Base-by-base conservation (phyloP, 2,113 vertebrate species). In the Sorex fumeus region DNA sequence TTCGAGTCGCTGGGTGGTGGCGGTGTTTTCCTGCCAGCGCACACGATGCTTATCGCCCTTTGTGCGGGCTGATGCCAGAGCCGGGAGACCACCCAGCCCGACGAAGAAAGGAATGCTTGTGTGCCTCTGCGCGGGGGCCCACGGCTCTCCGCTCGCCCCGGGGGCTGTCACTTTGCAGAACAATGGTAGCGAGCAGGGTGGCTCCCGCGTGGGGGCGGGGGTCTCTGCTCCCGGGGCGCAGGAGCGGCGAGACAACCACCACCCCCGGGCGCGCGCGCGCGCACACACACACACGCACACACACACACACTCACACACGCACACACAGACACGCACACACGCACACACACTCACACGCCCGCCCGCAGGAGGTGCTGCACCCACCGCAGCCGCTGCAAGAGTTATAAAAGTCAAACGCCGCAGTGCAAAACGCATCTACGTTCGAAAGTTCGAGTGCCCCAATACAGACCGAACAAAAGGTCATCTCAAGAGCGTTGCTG, bases 31-130 rank as follows among this genome's bases (percentile, higher is more conserved):
- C 91, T 84, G 91, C 93, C 8, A 74, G 93, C 62, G 86, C 79
- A 84, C 91, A 86, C 36, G 45, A 89, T 62, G 40, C 95, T 95
- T 57, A 93, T 86, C 95, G 23, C 85, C 95, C 95, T 97, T 96
- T 97, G 97, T 97, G 96, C 87, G 4, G 23, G 86, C 91, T 90
- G 84, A 25, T 84, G 95, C 91, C 86, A 87, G 96, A 97, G 97
- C 97, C 84, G 1, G 45, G 62, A 90, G 98, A 98, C 98, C 98
- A 98, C 98, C 98, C 98, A 98, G 96, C 88, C 94, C 84, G 97
- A 91, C 45, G 95, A 96, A 95, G 95, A 97, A 98, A 97, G 96
- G 97, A 96, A 97, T 96, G 95, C 87, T 93, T 97, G 96, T 96
- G 95, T 94, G 94, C 96, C 87, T 90, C 81, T 96, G 96, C 87